Base-by-base conservation (phyloP, 2,113 vertebrate genomes). In the Glaucidium brasilianum region DNA sequence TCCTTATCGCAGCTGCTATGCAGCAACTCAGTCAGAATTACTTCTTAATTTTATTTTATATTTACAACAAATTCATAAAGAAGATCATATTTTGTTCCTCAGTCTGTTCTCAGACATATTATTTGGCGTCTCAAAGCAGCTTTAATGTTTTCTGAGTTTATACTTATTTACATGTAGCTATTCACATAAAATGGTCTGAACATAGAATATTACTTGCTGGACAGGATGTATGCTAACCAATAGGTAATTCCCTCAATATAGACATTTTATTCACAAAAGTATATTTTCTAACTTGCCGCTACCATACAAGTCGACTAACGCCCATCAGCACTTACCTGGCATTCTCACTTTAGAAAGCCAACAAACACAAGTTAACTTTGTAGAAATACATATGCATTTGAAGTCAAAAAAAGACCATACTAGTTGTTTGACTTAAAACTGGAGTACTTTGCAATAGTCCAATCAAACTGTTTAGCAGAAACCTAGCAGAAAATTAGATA, bases 281-380 rank as follows among this genome's bases (percentile, higher is more conserved):
- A 80, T 56, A 13, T 16, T 52, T 37, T 15, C 3, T 37, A 78
- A 75, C 39, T 68, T 85, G 60, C 26, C 22, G 13, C 55, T 63
- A 32, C 14, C 20, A 21, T 14, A 45, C 45, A 52, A 58, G 39
- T 69, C 12, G 3, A 12, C 30, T 27, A 64, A 88, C 14, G 49
- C 6, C 5, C 6, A 10, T 18, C 1, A 2, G 9, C 12, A 21
- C 47, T 63, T 34, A 37, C 0, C 21, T 49, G 59, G 27, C 43
- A 80, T 27, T 5, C 39, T 82, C 55, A 50, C 21, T 20, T 80
- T 63, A 19, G 52, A 78, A 87, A 90, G 17, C 18, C 55, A 91
- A 39, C 2, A 37, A 72, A 56, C 17, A 30, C 11, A 50, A 80
- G 25, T 32, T 77, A 49, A 5, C 4, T 29, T 43, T 58, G 10